Evolutionary conservation across 37 sponge, comb jelly and placozoan genomes (phyloP).

Genomic region (Amphimedon queenslandica): DNA sequence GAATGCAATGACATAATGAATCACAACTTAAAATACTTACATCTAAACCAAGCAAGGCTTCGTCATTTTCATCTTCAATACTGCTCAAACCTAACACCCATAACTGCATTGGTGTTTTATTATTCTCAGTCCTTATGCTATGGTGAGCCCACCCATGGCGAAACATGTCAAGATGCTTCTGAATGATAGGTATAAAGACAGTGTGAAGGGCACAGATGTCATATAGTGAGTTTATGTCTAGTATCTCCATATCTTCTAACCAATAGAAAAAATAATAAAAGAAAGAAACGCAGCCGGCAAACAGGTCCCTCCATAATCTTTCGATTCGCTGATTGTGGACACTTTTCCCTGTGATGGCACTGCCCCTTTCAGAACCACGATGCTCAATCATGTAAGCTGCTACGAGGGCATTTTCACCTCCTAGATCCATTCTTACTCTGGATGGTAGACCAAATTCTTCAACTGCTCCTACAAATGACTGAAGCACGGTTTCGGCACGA

Average conservation of each 20-base stretch:
- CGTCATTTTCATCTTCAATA: not conserved
- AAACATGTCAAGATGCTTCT: constrained; percentile 33
- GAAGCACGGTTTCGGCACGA: constrained; percentile 44
- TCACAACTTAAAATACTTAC: not conserved
- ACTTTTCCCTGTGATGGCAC: constrained; percentile 53
- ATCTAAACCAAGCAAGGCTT: not conserved
- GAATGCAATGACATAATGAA: not conserved
- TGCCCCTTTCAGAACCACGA: constrained; percentile 55
- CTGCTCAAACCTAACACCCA: constrained; percentile 31
- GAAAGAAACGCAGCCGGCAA: constrained; percentile 38
- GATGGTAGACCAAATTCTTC: constrained; percentile 56
- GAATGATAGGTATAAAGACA: constrained; percentile 33
- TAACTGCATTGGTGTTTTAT: constrained; percentile 47
- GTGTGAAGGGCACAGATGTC: constrained; percentile 59
- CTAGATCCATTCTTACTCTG: constrained; percentile 53
- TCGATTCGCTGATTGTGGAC: constrained; percentile 77
- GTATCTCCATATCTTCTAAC: constrained; percentile 36
- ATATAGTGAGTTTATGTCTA: constrained; percentile 11
- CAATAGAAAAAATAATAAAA: constrained; percentile 46
- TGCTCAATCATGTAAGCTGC: constrained; percentile 62
- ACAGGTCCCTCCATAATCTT: constrained; percentile 62
- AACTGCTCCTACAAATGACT: constrained; percentile 44
- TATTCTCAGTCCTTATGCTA: constrained; percentile 30
- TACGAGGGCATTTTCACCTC: constrained; percentile 62
- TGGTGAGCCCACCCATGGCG: constrained; percentile 37